Conservation (phyloP, 1,140 invertebrate genomes). For the Drosophila repleta region DNA sequence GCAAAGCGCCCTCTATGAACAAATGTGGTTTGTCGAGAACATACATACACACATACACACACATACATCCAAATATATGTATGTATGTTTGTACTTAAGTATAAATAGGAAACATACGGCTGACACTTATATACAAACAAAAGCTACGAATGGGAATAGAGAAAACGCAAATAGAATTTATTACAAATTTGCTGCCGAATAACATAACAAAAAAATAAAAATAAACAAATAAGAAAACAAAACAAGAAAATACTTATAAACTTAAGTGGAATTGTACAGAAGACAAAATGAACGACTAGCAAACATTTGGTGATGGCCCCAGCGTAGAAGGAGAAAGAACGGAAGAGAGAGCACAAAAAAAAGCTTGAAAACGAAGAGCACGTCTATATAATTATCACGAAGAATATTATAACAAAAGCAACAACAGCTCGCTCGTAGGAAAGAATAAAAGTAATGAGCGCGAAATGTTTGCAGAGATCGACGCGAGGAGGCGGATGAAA, state of each 20-base stretch:
- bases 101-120: slow-evolving; percentile 43
- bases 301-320: slow-evolving; percentile 55
- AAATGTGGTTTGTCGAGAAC: slow-evolving; percentile 37
- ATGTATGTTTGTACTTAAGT: slow-evolving; percentile 1
- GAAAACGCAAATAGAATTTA: slow-evolving; percentile 63
- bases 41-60: slow-evolving; percentile 12
- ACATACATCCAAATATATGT: slow-evolving; percentile 16
- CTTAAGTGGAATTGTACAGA: slow-evolving; percentile 58
- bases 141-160: slow-evolving; percentile 42
- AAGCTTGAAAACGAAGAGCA: slow-evolving; percentile 21
- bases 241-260: slow-evolving; percentile 31
- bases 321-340: slow-evolving; percentile 23
- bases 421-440: neutral
- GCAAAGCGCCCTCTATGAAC: slow-evolving; percentile 49
- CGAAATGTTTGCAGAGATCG: slow-evolving; percentile 55
- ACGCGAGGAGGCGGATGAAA: slow-evolving; percentile 19
- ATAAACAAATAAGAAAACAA: slow-evolving; percentile 23
- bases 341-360: slow-evolving; percentile 38
- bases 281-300: slow-evolving; percentile 45
- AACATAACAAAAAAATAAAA: slow-evolving; percentile 35
- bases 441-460: slow-evolving; percentile 58
- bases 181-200: slow-evolving; percentile 66
- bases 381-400: slow-evolving; percentile 56
- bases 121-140: slow-evolving; percentile 33
- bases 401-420: slow-evolving; percentile 42